Conservation (phyloP, 2,113 vertebrate species). For the Protobothrops mucrosquamatus region DNA sequence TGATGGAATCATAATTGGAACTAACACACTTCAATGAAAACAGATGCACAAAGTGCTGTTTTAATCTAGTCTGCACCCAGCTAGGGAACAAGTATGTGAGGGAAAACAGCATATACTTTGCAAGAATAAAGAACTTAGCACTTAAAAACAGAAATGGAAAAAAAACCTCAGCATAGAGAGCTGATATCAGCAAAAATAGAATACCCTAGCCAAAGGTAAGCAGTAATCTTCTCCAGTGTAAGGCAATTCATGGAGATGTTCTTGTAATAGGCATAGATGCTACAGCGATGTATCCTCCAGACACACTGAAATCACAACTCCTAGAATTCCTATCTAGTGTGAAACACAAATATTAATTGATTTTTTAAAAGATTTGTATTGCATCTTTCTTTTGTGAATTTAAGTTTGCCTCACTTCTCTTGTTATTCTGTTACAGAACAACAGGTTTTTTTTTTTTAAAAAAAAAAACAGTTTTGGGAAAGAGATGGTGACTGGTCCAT, state of each 20-base stretch:
- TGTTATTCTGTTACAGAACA: neutral
- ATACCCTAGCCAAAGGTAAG: neutral
- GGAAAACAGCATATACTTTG: neutral
- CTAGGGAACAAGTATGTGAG: neutral
- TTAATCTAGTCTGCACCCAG: neutral
- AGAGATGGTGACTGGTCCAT: neutral
- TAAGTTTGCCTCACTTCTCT: neutral
- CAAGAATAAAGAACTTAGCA: neutral
- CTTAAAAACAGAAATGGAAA: neutral
- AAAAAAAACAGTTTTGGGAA: neutral
- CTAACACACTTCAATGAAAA: neutral
- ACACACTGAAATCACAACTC: neutral
- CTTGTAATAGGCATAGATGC: neutral
- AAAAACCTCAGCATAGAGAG: neutral
- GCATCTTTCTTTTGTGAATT: neutral
- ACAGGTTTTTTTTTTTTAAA: neutral
- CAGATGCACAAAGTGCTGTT: neutral
- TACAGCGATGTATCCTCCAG: neutral
- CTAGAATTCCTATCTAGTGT: neutral
- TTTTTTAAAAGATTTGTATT: neutral
- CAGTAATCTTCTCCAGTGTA: neutral
- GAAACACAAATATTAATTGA: neutral
- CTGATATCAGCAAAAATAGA: neutral
- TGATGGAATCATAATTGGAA: conserved; percentile 3
- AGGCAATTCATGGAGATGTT: neutral